phyloP scores from a whole-genome alignment of 2,888 invertebrate genomes.

The Amphimallon solstitiale region DNA sequence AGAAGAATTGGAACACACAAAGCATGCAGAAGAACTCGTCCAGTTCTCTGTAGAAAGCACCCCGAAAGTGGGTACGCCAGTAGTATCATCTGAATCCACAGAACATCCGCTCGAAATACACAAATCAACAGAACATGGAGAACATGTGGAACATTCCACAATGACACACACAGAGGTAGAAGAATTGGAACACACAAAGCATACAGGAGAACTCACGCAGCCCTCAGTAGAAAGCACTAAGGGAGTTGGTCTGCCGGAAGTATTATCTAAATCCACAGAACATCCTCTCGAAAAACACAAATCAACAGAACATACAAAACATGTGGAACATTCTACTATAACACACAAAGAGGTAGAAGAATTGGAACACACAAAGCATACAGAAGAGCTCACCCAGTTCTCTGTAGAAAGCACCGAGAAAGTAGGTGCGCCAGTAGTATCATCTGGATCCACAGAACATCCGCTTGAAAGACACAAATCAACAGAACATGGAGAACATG shows the following conservation, averaged over 20 bases:
- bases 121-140: conserved; percentile 8
- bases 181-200: background rate
- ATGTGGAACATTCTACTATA: background rate
- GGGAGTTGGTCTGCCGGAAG: background rate
- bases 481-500: background rate
- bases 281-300: background rate
- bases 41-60: too few relatives aligned
- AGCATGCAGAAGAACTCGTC: background rate
- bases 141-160: too few relatives aligned
- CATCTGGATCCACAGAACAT: background rate
- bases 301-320: background rate
- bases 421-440: background rate
- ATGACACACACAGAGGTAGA: too few relatives aligned
- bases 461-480: too few relatives aligned
- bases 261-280: background rate
- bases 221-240: background rate
- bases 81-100: background rate
- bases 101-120: background rate
- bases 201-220: background rate
- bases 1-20: background rate
- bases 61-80: too few relatives aligned
- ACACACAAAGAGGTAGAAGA: background rate
- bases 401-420: background rate
- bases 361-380: background rate
- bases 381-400: background rate